Percentiles rank a stretch among this genome's conserved stretches.
phyloP scores from a whole-genome alignment of 2,113 vertebrate species.

The Antechinus flavipes region DNA sequence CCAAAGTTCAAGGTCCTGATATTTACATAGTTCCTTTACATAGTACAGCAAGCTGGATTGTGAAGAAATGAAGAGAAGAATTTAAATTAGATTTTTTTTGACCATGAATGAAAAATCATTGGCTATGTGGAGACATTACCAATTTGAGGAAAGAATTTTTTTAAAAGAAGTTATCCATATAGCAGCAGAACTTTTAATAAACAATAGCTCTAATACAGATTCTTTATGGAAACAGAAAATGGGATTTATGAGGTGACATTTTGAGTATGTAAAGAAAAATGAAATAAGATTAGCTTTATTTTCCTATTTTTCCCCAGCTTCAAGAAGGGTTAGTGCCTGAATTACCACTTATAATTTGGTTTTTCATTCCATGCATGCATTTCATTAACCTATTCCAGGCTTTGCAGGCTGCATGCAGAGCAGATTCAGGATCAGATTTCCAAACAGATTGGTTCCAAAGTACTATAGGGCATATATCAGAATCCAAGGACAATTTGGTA shows the following conservation, averaged over 20 bases:
- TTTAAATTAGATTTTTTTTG: constrained; percentile 80
- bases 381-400: constrained; percentile 70
- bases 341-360: constrained; percentile 73
- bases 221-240: constrained; percentile 81
- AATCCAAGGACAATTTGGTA: constrained; percentile 68
- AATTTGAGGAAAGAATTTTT: constrained; percentile 46
- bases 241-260: constrained; percentile 82
- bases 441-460: constrained; percentile 61
- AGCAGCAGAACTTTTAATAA: constrained; percentile 82
- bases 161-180: constrained; percentile 71
- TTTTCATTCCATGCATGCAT: constrained; percentile 70
- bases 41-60: constrained; percentile 69
- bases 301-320: constrained; percentile 53
- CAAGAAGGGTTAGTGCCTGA: constrained; percentile 69
- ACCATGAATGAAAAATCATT: constrained; percentile 75
- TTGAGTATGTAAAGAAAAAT: constrained; percentile 77
- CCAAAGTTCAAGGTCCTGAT: constrained; percentile 80
- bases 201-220: constrained; percentile 81
- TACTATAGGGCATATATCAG: constrained; percentile 51
- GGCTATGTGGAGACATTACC: constrained; percentile 70
- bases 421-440: constrained; percentile 62
- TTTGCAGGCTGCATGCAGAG: constrained; percentile 69
- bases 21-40: constrained; percentile 77
- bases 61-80: constrained; percentile 69
- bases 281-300: constrained; percentile 80